phyloP scores from a whole-genome alignment of 2,888 invertebrate species.

The Campoplex nolae region DNA sequence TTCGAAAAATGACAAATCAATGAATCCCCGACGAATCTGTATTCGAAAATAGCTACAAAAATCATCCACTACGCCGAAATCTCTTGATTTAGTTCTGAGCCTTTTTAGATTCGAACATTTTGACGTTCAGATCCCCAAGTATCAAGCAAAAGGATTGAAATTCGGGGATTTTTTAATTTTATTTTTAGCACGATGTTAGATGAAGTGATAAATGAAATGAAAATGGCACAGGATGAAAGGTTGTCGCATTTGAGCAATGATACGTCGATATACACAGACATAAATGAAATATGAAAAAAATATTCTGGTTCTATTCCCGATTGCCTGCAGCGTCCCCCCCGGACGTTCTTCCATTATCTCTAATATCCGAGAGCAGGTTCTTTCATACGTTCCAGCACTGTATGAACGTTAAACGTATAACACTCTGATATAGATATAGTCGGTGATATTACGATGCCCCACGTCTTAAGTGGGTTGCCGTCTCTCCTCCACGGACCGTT shows the following conservation, averaged over 20 bases:
- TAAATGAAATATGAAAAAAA: background rate
- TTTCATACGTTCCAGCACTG: conserved; percentile 43
- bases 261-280: background rate
- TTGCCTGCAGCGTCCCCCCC: conserved; percentile 44
- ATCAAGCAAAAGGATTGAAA: background rate
- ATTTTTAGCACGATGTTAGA: background rate
- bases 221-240: background rate
- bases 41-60: background rate
- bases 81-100: background rate
- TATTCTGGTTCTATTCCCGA: conserved; percentile 44
- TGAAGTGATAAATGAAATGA: background rate
- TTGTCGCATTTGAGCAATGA: background rate
- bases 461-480: conserved; percentile 42
- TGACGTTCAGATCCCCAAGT: background rate
- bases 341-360: conserved; percentile 65
- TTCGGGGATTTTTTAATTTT: background rate
- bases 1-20: too few relatives aligned
- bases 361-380: conserved; percentile 60
- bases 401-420: background rate
- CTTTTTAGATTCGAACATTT: background rate
- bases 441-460: conserved; percentile 7
- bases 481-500: conserved; percentile 48
- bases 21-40: too few relatives aligned
- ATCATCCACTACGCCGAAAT: background rate
- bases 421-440: background rate